These are phyloP conservation scores for Podarcis lilfordi DNA, from an alignment of 2,797 vertebrate genomes.

Conservation along the genomic window DNA sequence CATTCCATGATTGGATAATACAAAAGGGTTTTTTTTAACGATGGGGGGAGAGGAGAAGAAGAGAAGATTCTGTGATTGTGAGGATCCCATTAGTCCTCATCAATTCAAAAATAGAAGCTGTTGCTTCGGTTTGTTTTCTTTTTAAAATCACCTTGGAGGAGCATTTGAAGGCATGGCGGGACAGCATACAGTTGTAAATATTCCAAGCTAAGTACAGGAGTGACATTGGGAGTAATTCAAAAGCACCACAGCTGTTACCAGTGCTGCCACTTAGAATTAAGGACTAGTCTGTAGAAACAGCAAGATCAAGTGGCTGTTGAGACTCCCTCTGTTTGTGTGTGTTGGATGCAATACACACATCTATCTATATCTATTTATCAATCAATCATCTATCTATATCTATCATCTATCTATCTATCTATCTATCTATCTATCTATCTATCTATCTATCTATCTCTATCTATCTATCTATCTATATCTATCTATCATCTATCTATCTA, in stretches of 20 bases:
- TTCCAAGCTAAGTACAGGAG: slow-evolving; percentile 34
- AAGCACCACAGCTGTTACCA: neutral
- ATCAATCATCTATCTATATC: too few relatives aligned
- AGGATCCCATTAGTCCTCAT: slow-evolving; percentile 60
- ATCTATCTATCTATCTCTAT: too few relatives aligned
- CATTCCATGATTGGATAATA: slow-evolving; percentile 63
- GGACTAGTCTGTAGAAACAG: neutral
- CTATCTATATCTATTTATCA: too few relatives aligned
- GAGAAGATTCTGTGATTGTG: slow-evolving; percentile 37
- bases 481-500: too few relatives aligned
- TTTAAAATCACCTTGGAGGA: slow-evolving; percentile 43
- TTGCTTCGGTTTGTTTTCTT: slow-evolving; percentile 54
- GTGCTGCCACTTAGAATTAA: neutral
- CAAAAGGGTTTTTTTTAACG: slow-evolving; percentile 3
- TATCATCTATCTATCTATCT: too few relatives aligned
- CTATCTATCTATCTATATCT: too few relatives aligned
- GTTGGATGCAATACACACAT: too few relatives aligned
- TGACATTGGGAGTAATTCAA: neutral
- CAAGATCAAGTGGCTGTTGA: neutral
- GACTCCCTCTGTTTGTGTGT: neutral
- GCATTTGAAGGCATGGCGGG: slow-evolving; percentile 31
- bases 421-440: too few relatives aligned
- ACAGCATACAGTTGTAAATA: slow-evolving; percentile 6
- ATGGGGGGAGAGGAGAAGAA: neutral
- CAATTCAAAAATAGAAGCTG: slow-evolving; percentile 60